A percentile compares a stretch with the other conserved stretches of the same genome.
Conservation (phyloP, 1,140 invertebrate genomes). For the Scylla paramamosain region DNA sequence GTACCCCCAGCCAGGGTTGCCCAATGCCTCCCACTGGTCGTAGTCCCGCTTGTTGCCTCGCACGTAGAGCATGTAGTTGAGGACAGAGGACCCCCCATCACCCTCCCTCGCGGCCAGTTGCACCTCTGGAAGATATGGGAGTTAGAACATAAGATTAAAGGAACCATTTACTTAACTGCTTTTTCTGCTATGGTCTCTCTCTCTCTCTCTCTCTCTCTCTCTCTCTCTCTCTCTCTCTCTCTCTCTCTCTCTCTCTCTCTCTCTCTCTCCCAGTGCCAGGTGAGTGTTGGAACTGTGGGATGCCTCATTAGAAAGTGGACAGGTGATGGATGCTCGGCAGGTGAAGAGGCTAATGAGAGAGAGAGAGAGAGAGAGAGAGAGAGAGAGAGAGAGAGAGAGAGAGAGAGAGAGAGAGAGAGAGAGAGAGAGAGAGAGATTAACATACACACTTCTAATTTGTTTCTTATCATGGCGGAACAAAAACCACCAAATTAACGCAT, state of each 20-base stretch:
- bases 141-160: neutral
- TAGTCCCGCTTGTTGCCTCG: slow-evolving; percentile 96
- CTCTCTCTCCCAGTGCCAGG: neutral
- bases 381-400: neutral
- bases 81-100: slow-evolving; percentile 87
- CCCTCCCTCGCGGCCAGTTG: slow-evolving; percentile 92
- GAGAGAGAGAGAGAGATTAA: slow-evolving; percentile 39
- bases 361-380: neutral
- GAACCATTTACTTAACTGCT: neutral
- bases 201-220: slow-evolving; percentile 7
- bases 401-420: slow-evolving; percentile 31
- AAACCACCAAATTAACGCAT: no score
- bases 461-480: no score
- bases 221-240: neutral
- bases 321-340: neutral
- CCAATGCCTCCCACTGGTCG: slow-evolving; percentile 93
- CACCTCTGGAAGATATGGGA: slow-evolving; percentile 83
- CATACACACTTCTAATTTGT: no score
- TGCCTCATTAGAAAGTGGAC: neutral
- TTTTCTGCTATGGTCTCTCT: no score
- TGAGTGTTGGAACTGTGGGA: neutral
- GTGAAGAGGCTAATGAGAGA: neutral
- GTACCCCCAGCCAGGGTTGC: slow-evolving; percentile 96
- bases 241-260: slow-evolving; percentile 41
- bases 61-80: slow-evolving; percentile 99